Evolutionary conservation across 1,140 invertebrate species (phyloP).

Genomic region (Meloidogyne exigua): DNA sequence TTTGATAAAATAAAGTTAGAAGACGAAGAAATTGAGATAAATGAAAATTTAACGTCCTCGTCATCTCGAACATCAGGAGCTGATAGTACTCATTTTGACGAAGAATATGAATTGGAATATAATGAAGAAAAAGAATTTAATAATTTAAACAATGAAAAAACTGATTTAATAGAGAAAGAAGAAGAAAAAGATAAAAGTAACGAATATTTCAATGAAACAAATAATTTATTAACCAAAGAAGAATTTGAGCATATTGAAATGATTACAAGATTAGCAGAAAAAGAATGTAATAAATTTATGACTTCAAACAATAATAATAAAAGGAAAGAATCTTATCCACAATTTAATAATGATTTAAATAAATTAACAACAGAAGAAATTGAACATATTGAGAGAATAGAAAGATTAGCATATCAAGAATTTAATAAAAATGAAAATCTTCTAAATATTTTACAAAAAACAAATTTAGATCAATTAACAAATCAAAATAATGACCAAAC

Average conservation of each 20-base stretch:
- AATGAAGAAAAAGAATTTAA: conserved; percentile 10
- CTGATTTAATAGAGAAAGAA: neutral
- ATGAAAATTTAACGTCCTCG: neutral
- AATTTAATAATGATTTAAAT: neutral
- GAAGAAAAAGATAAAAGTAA: neutral
- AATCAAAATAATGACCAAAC: neutral
- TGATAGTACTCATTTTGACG: neutral
- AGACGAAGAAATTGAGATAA: neutral
- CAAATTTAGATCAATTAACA: neutral
- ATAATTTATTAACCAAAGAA: conserved; percentile 40
- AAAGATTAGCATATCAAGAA: neutral
- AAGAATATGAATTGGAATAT: neutral
- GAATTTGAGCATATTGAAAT: conserved; percentile 43
- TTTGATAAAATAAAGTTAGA: neutral
- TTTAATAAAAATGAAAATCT: neutral
- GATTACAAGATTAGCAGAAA: conserved; percentile 39
- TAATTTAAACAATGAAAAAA: neutral
- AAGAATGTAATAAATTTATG: neutral
- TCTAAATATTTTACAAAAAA: neutral
- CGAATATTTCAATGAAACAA: neutral
- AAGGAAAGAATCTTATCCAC: neutral
- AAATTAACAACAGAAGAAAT: conserved; percentile 46
- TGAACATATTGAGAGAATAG: conserved; percentile 37
- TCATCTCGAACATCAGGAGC: conserved; percentile 11
- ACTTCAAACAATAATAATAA: too few relatives aligned